These are phyloP conservation scores for Rhizomys pruinosus DNA, from an alignment of 2,113 vertebrate species.

Conservation along the genomic window DNA sequence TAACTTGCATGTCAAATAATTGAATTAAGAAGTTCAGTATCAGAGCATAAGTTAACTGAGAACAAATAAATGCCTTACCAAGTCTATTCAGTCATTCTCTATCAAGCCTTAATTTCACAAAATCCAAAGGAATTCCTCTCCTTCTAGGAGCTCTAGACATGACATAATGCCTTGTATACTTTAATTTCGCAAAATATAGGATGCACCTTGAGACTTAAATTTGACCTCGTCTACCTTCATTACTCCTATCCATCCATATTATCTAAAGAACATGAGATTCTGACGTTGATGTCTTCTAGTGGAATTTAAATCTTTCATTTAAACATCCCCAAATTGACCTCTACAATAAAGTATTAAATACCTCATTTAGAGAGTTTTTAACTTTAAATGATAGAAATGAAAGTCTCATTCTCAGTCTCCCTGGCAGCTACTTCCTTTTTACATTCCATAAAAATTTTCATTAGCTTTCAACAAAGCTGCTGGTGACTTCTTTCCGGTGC, in stretches of 20 bases:
- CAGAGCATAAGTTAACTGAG: background rate
- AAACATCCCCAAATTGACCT: slow-evolving; percentile 41
- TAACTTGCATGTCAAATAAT: slow-evolving; percentile 8
- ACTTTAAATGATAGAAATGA: slow-evolving; percentile 33
- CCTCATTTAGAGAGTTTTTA: slow-evolving; percentile 4
- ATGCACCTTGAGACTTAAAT: slow-evolving; percentile 9
- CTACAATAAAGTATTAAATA: slow-evolving; percentile 4
- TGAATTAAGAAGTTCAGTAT: background rate
- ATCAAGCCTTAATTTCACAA: slow-evolving; percentile 7
- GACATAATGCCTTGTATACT: background rate
- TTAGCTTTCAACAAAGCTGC: background rate
- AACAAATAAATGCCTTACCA: background rate
- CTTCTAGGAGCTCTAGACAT: background rate
- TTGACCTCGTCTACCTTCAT: background rate
- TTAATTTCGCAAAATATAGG: slow-evolving; percentile 32
- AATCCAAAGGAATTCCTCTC: background rate
- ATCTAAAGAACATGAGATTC: slow-evolving; percentile 12
- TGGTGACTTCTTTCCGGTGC: background rate
- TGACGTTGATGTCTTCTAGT: slow-evolving; percentile 22
- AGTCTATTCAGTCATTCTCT: background rate
- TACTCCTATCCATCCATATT: background rate
- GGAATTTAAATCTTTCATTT: slow-evolving; percentile 44
- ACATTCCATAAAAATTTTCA: slow-evolving; percentile 29
- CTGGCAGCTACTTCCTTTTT: slow-evolving; percentile 16
- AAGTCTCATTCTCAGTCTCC: slow-evolving; percentile 33